These are phyloP conservation scores for Melopsittacus undulatus DNA, from an alignment of 2,797 vertebrate species.

Conservation along the genomic window DNA sequence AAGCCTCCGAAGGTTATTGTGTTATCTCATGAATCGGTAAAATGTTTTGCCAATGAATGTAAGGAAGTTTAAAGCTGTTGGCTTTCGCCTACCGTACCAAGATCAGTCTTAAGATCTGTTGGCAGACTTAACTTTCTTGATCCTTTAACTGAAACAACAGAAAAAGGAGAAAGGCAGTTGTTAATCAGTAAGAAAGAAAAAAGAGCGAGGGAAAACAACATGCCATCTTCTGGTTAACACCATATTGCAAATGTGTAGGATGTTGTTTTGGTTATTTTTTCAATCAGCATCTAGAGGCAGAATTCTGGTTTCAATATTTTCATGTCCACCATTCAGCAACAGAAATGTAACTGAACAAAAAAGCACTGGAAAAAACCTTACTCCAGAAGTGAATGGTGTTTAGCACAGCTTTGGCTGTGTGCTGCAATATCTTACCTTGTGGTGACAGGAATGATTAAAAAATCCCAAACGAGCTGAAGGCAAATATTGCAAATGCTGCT, in stretches of 20 bases:
- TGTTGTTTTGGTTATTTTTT: background rate
- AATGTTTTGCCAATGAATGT: conserved; percentile 77
- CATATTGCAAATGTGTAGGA: conserved; percentile 8
- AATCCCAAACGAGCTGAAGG: conserved; percentile 41
- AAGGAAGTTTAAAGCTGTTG: conserved; percentile 85
- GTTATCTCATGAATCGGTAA: conserved; percentile 72
- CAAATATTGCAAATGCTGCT: conserved; percentile 54
- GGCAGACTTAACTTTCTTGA: conserved; percentile 99
- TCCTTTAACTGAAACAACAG: conserved; percentile 99
- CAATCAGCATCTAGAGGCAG: conserved; percentile 9
- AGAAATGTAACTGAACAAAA: conserved; percentile 43
- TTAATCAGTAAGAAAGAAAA: conserved; percentile 77
- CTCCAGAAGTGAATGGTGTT: conserved; percentile 51
- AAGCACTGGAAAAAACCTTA: conserved; percentile 29
- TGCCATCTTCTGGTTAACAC: conserved; percentile 54
- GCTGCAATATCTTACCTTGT: conserved; percentile 61
- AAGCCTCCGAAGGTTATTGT: conserved; percentile 59
- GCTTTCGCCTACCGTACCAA: conserved; percentile 99
- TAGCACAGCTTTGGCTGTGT: conserved; percentile 22
- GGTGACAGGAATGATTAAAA: conserved; percentile 40
- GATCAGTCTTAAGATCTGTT: conserved; percentile 99
- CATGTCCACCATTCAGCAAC: conserved; percentile 30
- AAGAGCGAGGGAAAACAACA: conserved; percentile 65
- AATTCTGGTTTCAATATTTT: conserved; percentile 50
- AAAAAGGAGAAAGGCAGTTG: conserved; percentile 85